Conservation (phyloP, 1,140 invertebrate genomes). For the Himalopsyche phryganea region DNA sequence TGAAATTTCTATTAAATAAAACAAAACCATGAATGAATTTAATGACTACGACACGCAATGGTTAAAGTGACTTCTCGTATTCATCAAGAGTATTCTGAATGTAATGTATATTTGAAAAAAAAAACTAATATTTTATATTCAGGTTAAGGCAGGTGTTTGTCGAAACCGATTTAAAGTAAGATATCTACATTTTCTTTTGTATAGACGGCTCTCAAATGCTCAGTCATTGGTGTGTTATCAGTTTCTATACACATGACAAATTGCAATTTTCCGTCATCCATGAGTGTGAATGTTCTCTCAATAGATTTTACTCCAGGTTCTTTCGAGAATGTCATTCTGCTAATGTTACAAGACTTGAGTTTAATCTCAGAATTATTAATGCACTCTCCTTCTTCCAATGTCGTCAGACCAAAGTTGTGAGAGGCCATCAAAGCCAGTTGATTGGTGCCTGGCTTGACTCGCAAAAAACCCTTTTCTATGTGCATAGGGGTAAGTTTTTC, state of each 20-base stretch:
- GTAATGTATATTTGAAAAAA: too few relatives aligned
- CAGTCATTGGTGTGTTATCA: conserved; percentile 51
- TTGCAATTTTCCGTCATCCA: conserved; percentile 48
- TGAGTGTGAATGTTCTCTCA: conserved; percentile 46
- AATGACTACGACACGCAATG: too few relatives aligned
- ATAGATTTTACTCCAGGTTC: conserved; percentile 52
- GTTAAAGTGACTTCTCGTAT: too few relatives aligned
- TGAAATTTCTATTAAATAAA: too few relatives aligned
- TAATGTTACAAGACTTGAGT: conserved; percentile 49
- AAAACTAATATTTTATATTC: too few relatives aligned
- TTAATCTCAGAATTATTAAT: conserved; percentile 41
- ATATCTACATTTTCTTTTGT: conserved; percentile 35
- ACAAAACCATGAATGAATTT: too few relatives aligned
- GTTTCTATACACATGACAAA: conserved; percentile 59
- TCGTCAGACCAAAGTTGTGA: conserved; percentile 61
- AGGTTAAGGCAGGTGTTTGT: too few relatives aligned
- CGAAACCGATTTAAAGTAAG: too few relatives aligned
- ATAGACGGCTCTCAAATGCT: conserved; percentile 59
- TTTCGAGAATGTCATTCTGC: conserved; percentile 53
- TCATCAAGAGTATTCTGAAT: too few relatives aligned
- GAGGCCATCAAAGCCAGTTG: conserved; percentile 57
- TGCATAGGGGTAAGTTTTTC: conserved; percentile 60
- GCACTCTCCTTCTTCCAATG: conserved; percentile 56
- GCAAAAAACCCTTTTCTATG: conserved; percentile 62
- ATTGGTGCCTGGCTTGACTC: conserved; percentile 57